Percentiles rank a stretch among this genome's conserved stretches.
Evolutionary conservation across 1,140 invertebrate species (phyloP).

Genomic region (Polypedilum pembai): DNA sequence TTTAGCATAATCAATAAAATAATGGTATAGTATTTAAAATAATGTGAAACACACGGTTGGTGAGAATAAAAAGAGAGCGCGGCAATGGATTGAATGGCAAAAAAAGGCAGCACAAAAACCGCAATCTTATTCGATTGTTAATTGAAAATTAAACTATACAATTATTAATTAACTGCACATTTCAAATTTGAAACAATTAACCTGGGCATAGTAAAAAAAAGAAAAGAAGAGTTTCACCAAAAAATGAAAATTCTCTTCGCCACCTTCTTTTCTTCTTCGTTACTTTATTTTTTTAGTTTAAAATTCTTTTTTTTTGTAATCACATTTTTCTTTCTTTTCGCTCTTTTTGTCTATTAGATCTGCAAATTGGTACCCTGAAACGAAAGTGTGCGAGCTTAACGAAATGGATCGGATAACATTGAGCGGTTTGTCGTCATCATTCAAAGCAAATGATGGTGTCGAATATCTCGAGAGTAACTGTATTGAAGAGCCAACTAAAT

Average conservation of each 20-base stretch:
- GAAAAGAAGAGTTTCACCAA: no score
- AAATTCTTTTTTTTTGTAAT: background rate
- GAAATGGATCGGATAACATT: conserved; percentile 85
- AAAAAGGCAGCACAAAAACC: background rate
- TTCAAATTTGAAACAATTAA: background rate
- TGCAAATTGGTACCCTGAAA: conserved; percentile 78
- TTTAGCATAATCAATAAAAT: conserved; percentile 19
- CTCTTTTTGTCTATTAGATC: conserved; percentile 60
- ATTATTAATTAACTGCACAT: background rate
- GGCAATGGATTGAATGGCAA: background rate
- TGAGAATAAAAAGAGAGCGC: background rate
- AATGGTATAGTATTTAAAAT: background rate
- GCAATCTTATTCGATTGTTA: background rate
- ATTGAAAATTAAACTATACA: background rate
- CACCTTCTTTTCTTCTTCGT: background rate
- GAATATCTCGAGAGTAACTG: conserved; percentile 88
- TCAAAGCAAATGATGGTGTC: conserved; percentile 60
- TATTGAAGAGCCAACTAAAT: conserved; percentile 79
- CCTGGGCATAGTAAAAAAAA: no score
- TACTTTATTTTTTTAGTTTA: background rate
- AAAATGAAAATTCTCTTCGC: no score
- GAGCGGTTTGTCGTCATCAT: conserved; percentile 58
- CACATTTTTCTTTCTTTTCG: conserved; percentile 33
- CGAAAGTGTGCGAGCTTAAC: conserved; percentile 75
- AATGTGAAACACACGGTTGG: background rate